A percentile compares a stretch with the other conserved stretches of the same genome.
phyloP scores from a whole-genome alignment of 2,888 invertebrate species.

The Subacronicta megacephala region DNA sequence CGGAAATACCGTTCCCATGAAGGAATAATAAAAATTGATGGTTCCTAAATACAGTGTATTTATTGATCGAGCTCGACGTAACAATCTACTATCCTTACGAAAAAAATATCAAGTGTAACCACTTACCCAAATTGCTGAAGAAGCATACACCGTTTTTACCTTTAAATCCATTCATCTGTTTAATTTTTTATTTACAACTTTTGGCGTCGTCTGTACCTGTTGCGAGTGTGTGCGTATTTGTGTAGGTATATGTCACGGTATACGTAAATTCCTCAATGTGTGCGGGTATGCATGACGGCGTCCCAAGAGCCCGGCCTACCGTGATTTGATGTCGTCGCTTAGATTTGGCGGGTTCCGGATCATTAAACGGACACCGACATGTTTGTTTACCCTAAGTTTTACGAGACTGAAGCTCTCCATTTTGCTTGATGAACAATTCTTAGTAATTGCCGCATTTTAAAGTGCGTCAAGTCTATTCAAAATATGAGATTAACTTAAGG shows the following conservation, averaged over 20 bases:
- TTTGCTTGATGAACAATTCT: constrained; percentile 41
- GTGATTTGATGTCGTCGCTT: constrained; percentile 61
- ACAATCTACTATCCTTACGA: constrained; percentile 27
- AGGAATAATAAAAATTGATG: constrained; percentile 33
- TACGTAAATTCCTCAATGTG: constrained; percentile 13
- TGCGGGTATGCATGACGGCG: constrained; percentile 37
- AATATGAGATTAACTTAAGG: not conserved
- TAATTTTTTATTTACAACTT: constrained; percentile 34
- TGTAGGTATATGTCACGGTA: constrained; percentile 5
- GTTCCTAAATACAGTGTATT: constrained; percentile 37
- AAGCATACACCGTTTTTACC: constrained; percentile 11
- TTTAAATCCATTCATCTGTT: constrained; percentile 22
- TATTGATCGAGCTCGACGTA: constrained; percentile 21
- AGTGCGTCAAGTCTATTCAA: constrained; percentile 1
- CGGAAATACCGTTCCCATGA: constrained; percentile 17
- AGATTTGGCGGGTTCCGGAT: constrained; percentile 51
- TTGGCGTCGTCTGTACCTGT: constrained; percentile 19
- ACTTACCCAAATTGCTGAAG: constrained; percentile 39
- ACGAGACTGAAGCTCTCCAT: constrained; percentile 22
- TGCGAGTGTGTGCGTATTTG: constrained; percentile 5
- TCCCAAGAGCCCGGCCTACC: constrained; percentile 45
- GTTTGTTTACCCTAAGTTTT: constrained; percentile 25
- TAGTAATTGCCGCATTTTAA: constrained; percentile 34
- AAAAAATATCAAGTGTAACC: constrained; percentile 22
- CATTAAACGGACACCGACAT: constrained; percentile 54